Evolutionary conservation across 1,140 invertebrate species (phyloP).

Genomic region (Thrips palmi): DNA sequence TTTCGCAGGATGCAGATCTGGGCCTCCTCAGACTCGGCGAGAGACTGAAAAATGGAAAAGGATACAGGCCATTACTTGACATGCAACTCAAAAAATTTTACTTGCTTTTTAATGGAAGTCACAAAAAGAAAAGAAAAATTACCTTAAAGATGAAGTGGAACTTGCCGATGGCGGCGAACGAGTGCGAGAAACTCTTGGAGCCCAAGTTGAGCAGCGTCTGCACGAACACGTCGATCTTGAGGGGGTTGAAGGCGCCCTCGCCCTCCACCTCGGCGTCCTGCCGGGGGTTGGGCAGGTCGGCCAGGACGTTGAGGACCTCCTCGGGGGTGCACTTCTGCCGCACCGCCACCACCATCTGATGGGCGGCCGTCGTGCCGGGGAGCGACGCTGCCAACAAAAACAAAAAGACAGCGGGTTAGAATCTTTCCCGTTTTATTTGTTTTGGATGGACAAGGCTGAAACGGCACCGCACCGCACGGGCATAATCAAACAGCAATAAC

Average conservation of each 20-base stretch:
- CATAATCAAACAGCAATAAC: too few species aligned
- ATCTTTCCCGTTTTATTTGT: too few species aligned
- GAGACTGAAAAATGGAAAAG: constrained; percentile 30
- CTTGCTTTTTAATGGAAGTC: background rate
- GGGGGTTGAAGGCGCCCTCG: constrained; percentile 48
- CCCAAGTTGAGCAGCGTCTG: constrained; percentile 85
- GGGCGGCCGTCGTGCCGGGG: constrained; percentile 64
- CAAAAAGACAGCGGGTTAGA: constrained; percentile 6
- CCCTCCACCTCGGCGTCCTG: constrained; percentile 48
- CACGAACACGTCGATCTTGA: constrained; percentile 94
- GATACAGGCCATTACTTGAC: background rate
- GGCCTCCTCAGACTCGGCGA: constrained; percentile 86
- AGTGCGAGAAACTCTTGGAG: constrained; percentile 94
- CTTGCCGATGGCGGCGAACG: constrained; percentile 93
- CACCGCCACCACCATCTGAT: constrained; percentile 68
- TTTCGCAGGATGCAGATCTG: constrained; percentile 88
- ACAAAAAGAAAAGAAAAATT: constrained; percentile 12
- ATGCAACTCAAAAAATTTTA: background rate
- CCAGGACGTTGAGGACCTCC: constrained; percentile 75
- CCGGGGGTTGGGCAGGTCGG: constrained; percentile 60
- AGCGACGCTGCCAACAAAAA: constrained; percentile 40
- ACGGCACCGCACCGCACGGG: too few species aligned
- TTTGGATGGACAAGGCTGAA: too few species aligned
- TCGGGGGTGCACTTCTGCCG: constrained; percentile 75
- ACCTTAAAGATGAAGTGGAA: constrained; percentile 89